These are phyloP conservation scores for Lycaena phlaeas DNA, from an alignment of 2,888 invertebrate species.

Conservation along the genomic window DNA sequence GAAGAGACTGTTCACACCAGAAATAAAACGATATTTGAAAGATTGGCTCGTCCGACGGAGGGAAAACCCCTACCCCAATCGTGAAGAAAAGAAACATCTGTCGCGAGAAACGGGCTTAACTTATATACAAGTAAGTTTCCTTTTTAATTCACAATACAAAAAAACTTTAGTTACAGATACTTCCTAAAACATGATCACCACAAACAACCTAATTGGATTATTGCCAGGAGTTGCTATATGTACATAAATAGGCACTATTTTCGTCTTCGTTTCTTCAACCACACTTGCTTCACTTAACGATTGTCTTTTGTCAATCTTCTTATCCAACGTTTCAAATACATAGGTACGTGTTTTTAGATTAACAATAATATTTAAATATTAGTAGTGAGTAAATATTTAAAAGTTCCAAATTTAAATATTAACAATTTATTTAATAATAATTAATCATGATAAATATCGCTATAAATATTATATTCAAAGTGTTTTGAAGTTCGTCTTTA, in stretches of 20 bases:
- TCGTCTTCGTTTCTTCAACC: slow-evolving; percentile 58
- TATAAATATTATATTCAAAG: too few relatives aligned
- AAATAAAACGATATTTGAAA: slow-evolving; percentile 83
- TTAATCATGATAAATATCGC: too few relatives aligned
- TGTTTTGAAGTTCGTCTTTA: too few relatives aligned
- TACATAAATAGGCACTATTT: slow-evolving; percentile 71
- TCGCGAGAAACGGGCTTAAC: slow-evolving; percentile 83
- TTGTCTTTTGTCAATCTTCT: slow-evolving; percentile 5
- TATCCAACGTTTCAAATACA: neutral
- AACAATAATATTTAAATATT: too few relatives aligned
- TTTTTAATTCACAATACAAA: slow-evolving; percentile 13
- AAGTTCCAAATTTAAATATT: too few relatives aligned
- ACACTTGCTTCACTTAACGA: slow-evolving; percentile 21
- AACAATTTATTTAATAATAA: too few relatives aligned
- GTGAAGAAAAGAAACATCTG: slow-evolving; percentile 82
- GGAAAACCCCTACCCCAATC: slow-evolving; percentile 84
- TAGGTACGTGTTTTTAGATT: too few relatives aligned
- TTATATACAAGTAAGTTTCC: slow-evolving; percentile 78
- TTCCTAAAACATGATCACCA: slow-evolving; percentile 43
- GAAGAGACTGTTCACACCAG: slow-evolving; percentile 84
- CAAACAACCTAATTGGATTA: slow-evolving; percentile 63
- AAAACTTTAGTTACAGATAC: slow-evolving; percentile 21
- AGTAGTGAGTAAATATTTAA: too few relatives aligned
- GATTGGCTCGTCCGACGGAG: slow-evolving; percentile 83
- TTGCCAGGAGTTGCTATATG: slow-evolving; percentile 64